These are phyloP conservation scores for Hippopotamus amphibius DNA, from an alignment of 2,113 vertebrate species.

Conservation along the genomic window DNA sequence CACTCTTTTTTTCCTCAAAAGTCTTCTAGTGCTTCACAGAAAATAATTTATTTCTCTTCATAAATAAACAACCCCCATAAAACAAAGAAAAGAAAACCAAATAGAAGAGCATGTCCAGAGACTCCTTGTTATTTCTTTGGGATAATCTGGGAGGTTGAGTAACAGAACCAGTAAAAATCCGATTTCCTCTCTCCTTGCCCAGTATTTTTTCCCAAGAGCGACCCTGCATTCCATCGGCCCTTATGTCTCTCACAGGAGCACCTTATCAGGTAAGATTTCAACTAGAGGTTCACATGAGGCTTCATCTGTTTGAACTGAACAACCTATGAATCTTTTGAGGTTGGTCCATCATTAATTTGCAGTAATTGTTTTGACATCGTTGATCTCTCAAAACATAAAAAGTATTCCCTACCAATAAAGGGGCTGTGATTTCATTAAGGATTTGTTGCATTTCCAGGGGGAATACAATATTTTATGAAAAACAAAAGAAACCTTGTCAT, in stretches of 20 bases:
- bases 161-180: conserved; percentile 13
- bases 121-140: conserved; percentile 17
- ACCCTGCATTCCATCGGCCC: background rate
- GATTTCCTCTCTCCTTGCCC: background rate
- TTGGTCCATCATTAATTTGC: conserved; percentile 71
- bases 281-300: conserved; percentile 1
- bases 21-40: background rate
- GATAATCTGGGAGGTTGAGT: conserved; percentile 30
- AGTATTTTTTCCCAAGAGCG: background rate
- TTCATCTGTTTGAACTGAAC: conserved; percentile 56
- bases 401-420: conserved; percentile 59
- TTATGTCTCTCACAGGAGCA: background rate
- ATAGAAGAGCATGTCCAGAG: background rate
- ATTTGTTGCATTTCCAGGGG: conserved; percentile 75
- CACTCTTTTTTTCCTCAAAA: background rate
- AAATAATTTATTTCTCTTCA: conserved; percentile 16
- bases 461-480: conserved; percentile 79
- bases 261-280: conserved; percentile 49
- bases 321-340: conserved; percentile 54
- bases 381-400: conserved; percentile 75
- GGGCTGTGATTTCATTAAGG: conserved; percentile 78
- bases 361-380: conserved; percentile 75
- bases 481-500: conserved; percentile 82
- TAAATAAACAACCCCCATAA: background rate
- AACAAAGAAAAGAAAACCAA: background rate